phyloP scores from a whole-genome alignment of 2,113 vertebrate genomes.

The Cyphomyrus discorhynchus region DNA sequence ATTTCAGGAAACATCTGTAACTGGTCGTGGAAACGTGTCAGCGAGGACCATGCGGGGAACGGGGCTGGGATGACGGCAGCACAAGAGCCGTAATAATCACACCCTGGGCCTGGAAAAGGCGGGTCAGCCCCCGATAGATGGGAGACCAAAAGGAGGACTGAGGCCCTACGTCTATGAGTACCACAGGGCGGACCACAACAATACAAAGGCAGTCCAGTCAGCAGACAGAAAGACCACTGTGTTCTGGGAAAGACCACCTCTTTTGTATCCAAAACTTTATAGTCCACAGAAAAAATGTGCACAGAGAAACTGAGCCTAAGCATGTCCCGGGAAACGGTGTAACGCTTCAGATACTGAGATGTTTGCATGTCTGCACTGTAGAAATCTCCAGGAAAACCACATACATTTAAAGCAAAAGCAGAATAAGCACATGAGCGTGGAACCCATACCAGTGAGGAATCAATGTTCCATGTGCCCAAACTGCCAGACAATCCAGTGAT shows the following conservation, averaged over 20 bases:
- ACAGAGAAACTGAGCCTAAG: background rate
- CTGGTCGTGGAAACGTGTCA: conserved; percentile 35
- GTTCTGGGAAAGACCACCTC: background rate
- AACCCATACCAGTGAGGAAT: background rate
- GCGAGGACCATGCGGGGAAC: background rate
- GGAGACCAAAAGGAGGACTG: background rate
- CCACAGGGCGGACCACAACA: background rate
- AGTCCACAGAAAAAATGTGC: background rate
- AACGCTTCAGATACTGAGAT: background rate
- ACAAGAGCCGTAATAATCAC: background rate
- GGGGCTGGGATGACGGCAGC: background rate
- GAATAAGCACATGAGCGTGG: background rate
- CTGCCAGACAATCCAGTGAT: background rate
- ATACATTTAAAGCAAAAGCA: background rate
- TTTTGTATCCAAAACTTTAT: background rate
- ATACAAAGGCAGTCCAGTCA: background rate
- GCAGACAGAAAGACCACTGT: background rate
- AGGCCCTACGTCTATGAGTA: background rate
- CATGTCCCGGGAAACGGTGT: background rate
- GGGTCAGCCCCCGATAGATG: background rate
- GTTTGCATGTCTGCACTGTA: background rate
- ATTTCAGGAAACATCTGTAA: conserved; percentile 48
- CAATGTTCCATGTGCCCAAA: background rate
- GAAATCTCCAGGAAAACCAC: background rate
- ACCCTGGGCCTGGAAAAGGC: background rate